Evolutionary conservation across 2,888 invertebrate species (phyloP).

Genomic region (Aporophyla nigra): DNA sequence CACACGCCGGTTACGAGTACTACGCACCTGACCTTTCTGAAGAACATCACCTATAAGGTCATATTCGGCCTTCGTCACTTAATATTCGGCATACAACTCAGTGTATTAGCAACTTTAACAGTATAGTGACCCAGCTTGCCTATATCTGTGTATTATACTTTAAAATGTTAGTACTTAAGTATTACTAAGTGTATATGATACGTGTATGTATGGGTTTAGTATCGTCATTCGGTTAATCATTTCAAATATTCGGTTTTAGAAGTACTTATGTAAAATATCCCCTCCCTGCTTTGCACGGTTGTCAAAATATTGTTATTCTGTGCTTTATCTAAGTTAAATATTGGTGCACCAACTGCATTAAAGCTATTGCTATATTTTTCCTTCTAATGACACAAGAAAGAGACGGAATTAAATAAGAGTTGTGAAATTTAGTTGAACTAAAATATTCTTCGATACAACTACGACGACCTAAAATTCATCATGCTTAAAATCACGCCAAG

Average conservation of each 20-base stretch:
- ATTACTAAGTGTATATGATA: slow-evolving; percentile 42
- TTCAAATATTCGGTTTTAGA: background rate
- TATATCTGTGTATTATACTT: slow-evolving; percentile 56
- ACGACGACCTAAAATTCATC: too few species aligned
- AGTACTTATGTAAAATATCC: background rate
- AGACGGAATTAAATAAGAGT: too few species aligned
- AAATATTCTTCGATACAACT: too few species aligned
- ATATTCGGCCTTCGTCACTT: slow-evolving; percentile 4
- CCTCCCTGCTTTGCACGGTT: background rate
- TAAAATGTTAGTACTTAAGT: slow-evolving; percentile 62
- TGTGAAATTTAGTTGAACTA: too few species aligned
- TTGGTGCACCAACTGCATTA: too few species aligned
- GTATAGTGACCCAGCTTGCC: slow-evolving; percentile 55
- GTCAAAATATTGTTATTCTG: too few species aligned
- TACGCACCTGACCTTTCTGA: background rate
- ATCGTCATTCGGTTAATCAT: slow-evolving; percentile 5
- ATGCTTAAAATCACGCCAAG: too few species aligned
- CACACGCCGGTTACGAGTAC: too few species aligned
- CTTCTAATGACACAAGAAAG: too few species aligned
- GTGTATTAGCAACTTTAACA: background rate
- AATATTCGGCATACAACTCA: slow-evolving; percentile 33
- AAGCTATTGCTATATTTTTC: too few species aligned
- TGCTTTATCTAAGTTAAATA: too few species aligned
- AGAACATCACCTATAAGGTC: background rate
- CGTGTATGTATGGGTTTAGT: slow-evolving; percentile 20